Base-by-base conservation (phyloP, 2,888 invertebrate genomes). In the Hyles lineata region DNA sequence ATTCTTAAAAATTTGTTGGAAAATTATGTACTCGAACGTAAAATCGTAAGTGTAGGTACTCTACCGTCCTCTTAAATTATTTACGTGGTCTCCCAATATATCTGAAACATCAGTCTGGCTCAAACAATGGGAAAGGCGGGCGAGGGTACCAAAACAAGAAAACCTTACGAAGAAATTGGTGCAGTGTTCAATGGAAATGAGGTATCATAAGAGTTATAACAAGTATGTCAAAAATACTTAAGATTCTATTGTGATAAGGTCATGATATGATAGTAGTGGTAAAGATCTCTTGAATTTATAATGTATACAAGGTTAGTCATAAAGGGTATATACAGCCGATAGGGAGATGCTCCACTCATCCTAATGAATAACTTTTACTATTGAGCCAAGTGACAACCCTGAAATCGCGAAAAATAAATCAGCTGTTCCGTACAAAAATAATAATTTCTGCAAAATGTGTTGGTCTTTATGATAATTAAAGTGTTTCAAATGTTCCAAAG, bases 171-270 rank as follows among this genome's bases (percentile, higher is more conserved):
- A 87, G 96, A 96, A 89, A 96, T 96, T 61, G 96, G 96, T 0
- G 96, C 96, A 1, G 93, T 95, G 55, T 96, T 96, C 90, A 95
- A 96, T 70, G 96, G 96, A 60, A 96, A 96, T 82, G 95, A 96
- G 81, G 93, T 92, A 81, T 71, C 71, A 32, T 23, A 15, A 19
- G 29, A 61, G 8, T 29, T 70, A 3, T 21, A 29, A 9, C 15
- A 32, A 8, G 35, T 0, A 7, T 25, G 4, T 23, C 0, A 43
- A 15, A 50, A 32, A 25, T 52, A 35, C 17, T 25, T 25, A 29
- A 62, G 7, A 29, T 7, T 29, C 25, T 11, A 62, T 62, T 23
- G 11, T 15, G 4, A n/a, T n/a, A n/a, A n/a, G n/a, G n/a, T n/a
- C n/a, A n/a, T n/a, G n/a, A 4, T 52, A 9, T 52, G 5, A 3